Evolutionary conservation across 2,113 vertebrate genomes (phyloP), one percentile per base, ranked within the genome.

Genomic region (Cardinalis cardinalis): DNA sequence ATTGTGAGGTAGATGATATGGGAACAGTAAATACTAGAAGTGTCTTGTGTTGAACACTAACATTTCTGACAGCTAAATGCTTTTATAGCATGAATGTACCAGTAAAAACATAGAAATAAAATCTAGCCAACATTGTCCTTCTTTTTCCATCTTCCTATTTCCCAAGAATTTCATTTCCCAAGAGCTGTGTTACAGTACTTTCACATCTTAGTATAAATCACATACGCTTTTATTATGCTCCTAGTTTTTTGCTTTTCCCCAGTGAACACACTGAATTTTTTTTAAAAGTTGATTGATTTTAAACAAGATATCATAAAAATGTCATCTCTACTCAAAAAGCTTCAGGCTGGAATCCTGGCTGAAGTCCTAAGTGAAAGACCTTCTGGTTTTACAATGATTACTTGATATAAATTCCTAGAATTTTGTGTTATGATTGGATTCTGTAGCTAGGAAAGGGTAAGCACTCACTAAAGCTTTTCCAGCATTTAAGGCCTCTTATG

Each of bases 221-320:
- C 65, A 88, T 65, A 85, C 70, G 80, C 19, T 94, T 93, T 70
- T 63, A 66, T 88, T 80, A 55, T 53, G 24, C 12, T 52, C 5
- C 9, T 72, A 40, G 11, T n/a, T 71, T 59, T 65, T 52, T 77
- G 29, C 48, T 58, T 84, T 76, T 86, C 36, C 31, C 69, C 17
- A 70, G 76, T 41, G 68, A 90, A 86, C 36, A 34, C 17, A 76
- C 34, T 36, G 48, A 90, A 66, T 48, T 55, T 46, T 48, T 13
- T 1, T 8, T 58, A 63, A 21, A 60, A 28, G 25, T 28, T 40
- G 14, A 55, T 61, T 28, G 48, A 55, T 68, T 88, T 82, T 55
- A 76, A 91, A 84, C 12, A 91, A 76, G 48, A 38, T 69, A 43
- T 46, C 43, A 88, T 92, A 24, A 88, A 91, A 69, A 91, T 76